phyloP scores from a whole-genome alignment of 2,797 vertebrate species.

The Spheniscus humboldti region DNA sequence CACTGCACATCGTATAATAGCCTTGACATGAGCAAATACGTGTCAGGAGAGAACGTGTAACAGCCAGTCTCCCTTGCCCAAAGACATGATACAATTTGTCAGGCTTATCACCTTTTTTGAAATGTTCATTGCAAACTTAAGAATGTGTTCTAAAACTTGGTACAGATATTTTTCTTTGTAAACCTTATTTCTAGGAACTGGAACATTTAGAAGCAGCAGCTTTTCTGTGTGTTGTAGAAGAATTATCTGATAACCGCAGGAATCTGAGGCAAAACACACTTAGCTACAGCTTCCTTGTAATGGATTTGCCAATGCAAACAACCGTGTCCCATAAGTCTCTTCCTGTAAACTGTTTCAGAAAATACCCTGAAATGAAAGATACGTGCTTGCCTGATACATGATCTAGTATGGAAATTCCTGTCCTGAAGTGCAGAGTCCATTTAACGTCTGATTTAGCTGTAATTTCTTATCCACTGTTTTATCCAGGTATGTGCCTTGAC shows the following conservation, averaged over 20 bases:
- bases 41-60: neutral
- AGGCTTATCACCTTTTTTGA: neutral
- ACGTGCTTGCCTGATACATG: neutral
- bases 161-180: neutral
- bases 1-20: neutral
- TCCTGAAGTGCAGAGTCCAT: neutral
- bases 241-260: neutral
- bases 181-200: neutral
- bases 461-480: neutral
- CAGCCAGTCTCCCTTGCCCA: neutral
- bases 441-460: neutral
- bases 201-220: neutral
- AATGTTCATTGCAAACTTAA: neutral
- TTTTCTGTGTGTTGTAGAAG: neutral
- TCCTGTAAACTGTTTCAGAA: constrained; percentile 14
- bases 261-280: neutral
- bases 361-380: neutral
- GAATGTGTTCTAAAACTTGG: neutral
- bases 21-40: neutral
- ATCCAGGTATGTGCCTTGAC: neutral
- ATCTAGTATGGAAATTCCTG: neutral
- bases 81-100: neutral
- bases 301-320: constrained; percentile 4
- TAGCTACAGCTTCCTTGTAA: neutral
- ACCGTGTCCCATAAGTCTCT: neutral